Evolutionary conservation across 2,797 vertebrate genomes (phyloP).

Genomic region (Crocidura indochinensis): DNA sequence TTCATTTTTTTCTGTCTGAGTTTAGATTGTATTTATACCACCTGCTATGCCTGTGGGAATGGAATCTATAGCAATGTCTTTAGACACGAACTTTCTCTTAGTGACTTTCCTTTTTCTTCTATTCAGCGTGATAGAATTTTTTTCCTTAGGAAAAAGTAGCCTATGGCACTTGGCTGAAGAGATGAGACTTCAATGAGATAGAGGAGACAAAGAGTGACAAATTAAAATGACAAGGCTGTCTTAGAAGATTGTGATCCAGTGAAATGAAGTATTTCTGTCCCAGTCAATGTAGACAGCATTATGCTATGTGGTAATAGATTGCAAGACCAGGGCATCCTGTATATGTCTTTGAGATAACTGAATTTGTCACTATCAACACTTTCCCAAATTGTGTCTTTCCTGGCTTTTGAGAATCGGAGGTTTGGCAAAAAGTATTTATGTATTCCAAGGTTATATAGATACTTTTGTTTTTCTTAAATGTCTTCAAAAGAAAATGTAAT

Average conservation of each 20-base stretch:
- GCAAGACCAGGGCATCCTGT: constrained; percentile 85
- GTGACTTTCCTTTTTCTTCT: constrained; percentile 86
- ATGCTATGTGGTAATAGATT: constrained; percentile 84
- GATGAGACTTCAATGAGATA: constrained; percentile 84
- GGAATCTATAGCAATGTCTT: constrained; percentile 85
- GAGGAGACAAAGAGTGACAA: constrained; percentile 90
- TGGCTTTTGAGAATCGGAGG: constrained; percentile 74
- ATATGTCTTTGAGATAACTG: constrained; percentile 83
- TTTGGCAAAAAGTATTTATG: neutral
- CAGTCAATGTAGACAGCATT: constrained; percentile 88
- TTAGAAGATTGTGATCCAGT: constrained; percentile 89
- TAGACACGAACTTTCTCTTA: constrained; percentile 88
- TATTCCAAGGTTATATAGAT: constrained; percentile 78
- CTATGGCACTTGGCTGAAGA: constrained; percentile 89
- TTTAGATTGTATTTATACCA: constrained; percentile 85
- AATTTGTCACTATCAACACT: constrained; percentile 84
- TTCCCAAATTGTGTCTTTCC: constrained; percentile 68
- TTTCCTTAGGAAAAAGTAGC: constrained; percentile 86
- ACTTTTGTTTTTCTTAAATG: constrained; percentile 1
- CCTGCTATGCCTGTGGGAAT: constrained; percentile 85
- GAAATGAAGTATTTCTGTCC: constrained; percentile 90
- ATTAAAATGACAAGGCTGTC: constrained; percentile 93
- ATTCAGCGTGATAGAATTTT: constrained; percentile 85
- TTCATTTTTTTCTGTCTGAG: constrained; percentile 84
- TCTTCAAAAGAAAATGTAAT: constrained; percentile 59